Evolutionary conservation across 2,113 vertebrate genomes (phyloP), one percentile per base, ranked within the genome.

Genomic region (Natator depressus): DNA sequence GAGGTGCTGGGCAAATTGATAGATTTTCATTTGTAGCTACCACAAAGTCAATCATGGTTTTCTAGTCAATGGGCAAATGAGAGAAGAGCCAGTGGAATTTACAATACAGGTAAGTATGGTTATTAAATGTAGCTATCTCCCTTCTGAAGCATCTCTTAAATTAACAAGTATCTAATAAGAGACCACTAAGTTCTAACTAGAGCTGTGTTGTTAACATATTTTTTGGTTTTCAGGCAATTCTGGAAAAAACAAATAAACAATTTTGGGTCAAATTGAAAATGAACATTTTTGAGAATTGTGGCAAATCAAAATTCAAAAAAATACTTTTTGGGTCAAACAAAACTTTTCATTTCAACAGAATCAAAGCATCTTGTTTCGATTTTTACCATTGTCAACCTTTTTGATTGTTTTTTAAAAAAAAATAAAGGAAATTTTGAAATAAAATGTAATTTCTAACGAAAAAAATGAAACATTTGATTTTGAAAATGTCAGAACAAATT

Each of bases 31-130:
- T 98, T 93, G 91, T 97, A 89, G 95, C 95, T 8, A 98, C 85
- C 99, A 99, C 46, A 80, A 98, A 82, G 95, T 89, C 85, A 98
- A 95, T 89, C 51, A 9, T 54, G 97, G 97, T 8, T 98, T 98
- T 98, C 93, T 98, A 96, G 96, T 98, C 91, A 97, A 97, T 19
- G 98, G 98, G 31, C 96, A 98, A 93, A 92, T 97, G 91, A 98
- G 91, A 90, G 92, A 97, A 38, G 96, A 98, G 50, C 91, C 97
- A 2, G 91, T 84, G 5, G 83, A 97, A 81, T 98, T 98, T 91
- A 94, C 95, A 88, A 98, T 98, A 55, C 97, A 98, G 98, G 97
- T 98, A 94, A 89, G 93, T 29, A 81, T 53, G 54, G 13, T 47
- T 38, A 84, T 27, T 59, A 8, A 59, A 29, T 55, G 10, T 47